Evolutionary conservation across 2,113 vertebrate species (phyloP), one percentile per base, ranked within the genome.

Genomic region (Nannobrachium achirus): DNA sequence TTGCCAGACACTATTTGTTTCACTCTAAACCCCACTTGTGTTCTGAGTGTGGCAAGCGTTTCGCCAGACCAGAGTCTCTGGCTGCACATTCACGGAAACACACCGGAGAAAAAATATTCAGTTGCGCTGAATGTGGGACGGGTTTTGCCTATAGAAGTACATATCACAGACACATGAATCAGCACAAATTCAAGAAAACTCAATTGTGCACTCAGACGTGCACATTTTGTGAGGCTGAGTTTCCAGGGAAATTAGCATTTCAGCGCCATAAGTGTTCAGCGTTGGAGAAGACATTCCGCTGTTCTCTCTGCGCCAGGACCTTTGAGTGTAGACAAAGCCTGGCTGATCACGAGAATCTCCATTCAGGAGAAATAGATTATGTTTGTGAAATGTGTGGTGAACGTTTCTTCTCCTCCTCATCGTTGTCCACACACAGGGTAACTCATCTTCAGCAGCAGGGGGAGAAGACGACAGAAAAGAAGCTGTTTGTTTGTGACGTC

Each of bases 371-470:
- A 48, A 45, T 68, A 56, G 76, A 84, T 15, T 88, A 80, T 39
- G 82, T 90, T 14, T 93, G 92, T 9, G 88, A 91, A 0, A 65
- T 84, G 38, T 93, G 93, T 0, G 89, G 92, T 6, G 91, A 92
- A 75, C 16, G 58, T 3, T 89, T 88, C 74, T 39, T 85, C 16
- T 83, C 86, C 0, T 58, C 46, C 0, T 19, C 61, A 2, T 88
- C 86, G 0, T 16, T 85, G 55, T 59, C 60, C 8, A 19, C 66
- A 14, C 83, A 85, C 71, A 57, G 74, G 14, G 69, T 76, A 53
- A 80, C 71, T 3, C 86, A 85, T 55, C 10, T 2, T 2, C 78
- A 64, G 8, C 59, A 33, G n/a, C n/a, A n/a, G n/a, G n/a, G 25
- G 25, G 62, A 78, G 78, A 41, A 68, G 61, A 40, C 76, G 73